A percentile compares a stretch with the other conserved stretches of the same genome.
Conservation (phyloP, 2,888 invertebrate species). For the Idaea straminata region DNA sequence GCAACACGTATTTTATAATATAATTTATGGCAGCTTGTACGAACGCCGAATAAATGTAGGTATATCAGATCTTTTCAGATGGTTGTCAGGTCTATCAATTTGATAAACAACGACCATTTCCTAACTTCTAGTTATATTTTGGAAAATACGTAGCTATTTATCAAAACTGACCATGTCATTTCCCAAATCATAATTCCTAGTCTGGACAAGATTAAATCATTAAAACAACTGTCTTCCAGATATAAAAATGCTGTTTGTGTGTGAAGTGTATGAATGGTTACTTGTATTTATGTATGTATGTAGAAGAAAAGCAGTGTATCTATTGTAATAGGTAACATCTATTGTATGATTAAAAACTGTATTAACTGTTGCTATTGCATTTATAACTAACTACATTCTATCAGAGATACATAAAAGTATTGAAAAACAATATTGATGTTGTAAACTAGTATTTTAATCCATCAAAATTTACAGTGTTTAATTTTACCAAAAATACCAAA, state of each 20-base stretch:
- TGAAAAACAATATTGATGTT: conserved; percentile 1
- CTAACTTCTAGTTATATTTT: conserved; percentile 18
- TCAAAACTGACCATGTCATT: conserved; percentile 15
- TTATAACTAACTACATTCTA: conserved; percentile 26
- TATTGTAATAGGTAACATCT: conserved; percentile 21
- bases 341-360: conserved; percentile 30
- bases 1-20: conserved; percentile 60
- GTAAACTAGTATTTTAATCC: background rate
- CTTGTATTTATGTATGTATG: conserved; percentile 16
- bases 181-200: conserved; percentile 14
- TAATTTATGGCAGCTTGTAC: conserved; percentile 71
- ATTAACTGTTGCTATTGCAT: conserved; percentile 28
- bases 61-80: background rate
- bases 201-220: conserved; percentile 17
- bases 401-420: conserved; percentile 27
- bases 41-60: conserved; percentile 44
- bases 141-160: conserved; percentile 9
- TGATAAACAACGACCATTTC: conserved; percentile 21
- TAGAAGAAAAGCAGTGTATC: conserved; percentile 27
- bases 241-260: conserved; percentile 12
- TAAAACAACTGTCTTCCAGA: conserved; percentile 12
- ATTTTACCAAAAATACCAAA: background rate
- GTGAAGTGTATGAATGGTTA: background rate
- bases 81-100: conserved; percentile 7
- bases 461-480: background rate